A percentile compares a stretch with the other conserved stretches of the same genome.
Conservation (phyloP, 2,113 vertebrate species). For the Lamprologus ornatipinnis region DNA sequence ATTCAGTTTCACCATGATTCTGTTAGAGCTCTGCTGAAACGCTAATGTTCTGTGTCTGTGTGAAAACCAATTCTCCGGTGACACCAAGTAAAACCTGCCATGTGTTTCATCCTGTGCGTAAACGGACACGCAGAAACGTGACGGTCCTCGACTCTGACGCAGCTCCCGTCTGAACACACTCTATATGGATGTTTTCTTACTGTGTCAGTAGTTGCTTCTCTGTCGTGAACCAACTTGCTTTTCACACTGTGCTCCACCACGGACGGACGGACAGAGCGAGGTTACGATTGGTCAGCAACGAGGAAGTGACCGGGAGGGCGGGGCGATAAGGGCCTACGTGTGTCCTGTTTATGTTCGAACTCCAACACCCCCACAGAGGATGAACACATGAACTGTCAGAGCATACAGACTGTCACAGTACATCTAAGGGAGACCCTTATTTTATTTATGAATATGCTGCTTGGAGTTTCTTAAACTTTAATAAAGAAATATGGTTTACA, state of each 20-base stretch:
- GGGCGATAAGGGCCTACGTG: background rate
- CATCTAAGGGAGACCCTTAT: constrained; percentile 57
- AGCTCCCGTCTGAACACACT: background rate
- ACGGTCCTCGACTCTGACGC: background rate
- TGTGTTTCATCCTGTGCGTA: background rate
- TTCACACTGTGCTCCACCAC: constrained; percentile 36
- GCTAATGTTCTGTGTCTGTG: background rate
- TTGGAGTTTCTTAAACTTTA: constrained; percentile 78
- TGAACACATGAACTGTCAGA: constrained; percentile 21
- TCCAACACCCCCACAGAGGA: background rate
- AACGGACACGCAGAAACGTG: background rate
- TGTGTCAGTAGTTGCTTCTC: constrained; percentile 2
- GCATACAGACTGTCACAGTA: constrained; percentile 52
- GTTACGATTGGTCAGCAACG: background rate
- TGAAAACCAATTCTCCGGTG: background rate
- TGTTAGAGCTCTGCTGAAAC: background rate
- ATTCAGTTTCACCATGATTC: background rate
- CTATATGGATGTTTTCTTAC: constrained; percentile 12
- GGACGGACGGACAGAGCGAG: background rate
- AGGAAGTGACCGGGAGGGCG: background rate
- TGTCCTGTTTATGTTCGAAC: background rate
- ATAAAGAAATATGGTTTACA: constrained; percentile 75
- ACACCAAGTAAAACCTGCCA: background rate
- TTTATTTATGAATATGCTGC: constrained; percentile 76
- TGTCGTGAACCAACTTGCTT: constrained; percentile 41